Evolutionary conservation across 2,797 vertebrate species (phyloP).

Genomic region (Xenops minutus): DNA sequence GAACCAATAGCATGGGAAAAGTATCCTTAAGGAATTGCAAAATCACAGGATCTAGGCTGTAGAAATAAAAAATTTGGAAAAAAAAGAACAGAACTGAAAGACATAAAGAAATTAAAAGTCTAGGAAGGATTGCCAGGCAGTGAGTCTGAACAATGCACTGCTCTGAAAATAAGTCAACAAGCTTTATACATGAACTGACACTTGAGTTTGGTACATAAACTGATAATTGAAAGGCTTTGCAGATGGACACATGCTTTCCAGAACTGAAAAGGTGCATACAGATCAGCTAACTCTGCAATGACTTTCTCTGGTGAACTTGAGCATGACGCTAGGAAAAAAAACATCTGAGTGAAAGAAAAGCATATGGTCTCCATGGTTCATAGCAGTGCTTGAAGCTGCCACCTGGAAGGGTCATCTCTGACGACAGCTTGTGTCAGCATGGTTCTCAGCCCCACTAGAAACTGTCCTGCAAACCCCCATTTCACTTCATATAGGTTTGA

Average conservation of each 20-base stretch:
- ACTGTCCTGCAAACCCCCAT: not conserved
- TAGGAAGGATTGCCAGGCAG: not conserved
- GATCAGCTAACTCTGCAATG: not conserved
- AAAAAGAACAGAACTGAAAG: not conserved
- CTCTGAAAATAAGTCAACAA: not conserved
- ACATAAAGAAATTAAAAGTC: not conserved
- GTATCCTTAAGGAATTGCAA: not conserved
- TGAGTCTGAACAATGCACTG: not conserved
- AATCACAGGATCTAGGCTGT: not conserved
- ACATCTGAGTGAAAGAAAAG: not conserved
- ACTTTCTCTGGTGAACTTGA: not conserved
- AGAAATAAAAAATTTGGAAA: not conserved
- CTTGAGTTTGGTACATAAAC: not conserved
- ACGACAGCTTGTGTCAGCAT: not conserved
- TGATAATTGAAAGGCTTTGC: not conserved
- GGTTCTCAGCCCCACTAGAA: not conserved
- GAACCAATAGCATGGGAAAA: not conserved
- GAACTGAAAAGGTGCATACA: not conserved
- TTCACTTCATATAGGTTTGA: not conserved
- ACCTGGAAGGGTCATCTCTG: not conserved
- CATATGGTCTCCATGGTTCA: not conserved
- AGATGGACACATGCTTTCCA: not conserved
- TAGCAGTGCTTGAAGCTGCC: not conserved
- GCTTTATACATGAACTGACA: not conserved
- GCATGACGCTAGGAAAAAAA: fast-evolving